Percentiles rank a stretch among this genome's conserved stretches.
Conservation (phyloP, 2,888 invertebrate genomes). For the Ichneumoninae sp. region DNA sequence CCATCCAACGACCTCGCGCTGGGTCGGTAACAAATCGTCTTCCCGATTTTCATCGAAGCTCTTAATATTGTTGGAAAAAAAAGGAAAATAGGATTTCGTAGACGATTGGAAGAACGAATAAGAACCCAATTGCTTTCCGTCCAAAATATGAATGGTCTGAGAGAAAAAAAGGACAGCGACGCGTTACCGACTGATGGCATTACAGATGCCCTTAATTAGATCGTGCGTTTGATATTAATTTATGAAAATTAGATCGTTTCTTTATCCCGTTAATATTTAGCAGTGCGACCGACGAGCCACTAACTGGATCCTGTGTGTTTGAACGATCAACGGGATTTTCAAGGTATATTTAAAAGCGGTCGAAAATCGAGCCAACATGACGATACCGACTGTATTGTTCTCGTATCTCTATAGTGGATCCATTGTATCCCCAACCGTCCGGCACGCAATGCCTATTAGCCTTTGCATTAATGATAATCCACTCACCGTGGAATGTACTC, state of each 20-base stretch:
- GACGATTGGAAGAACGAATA: too few species aligned
- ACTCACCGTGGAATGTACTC: slow-evolving; percentile 17
- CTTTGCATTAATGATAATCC: slow-evolving; percentile 47
- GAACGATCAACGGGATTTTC: not conserved
- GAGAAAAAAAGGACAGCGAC: not conserved
- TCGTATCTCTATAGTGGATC: not conserved
- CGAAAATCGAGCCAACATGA: slow-evolving; percentile 5
- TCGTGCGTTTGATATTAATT: not conserved
- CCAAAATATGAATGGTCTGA: not conserved
- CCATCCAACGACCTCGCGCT: too few species aligned
- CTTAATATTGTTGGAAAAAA: not conserved
- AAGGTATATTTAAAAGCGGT: not conserved
- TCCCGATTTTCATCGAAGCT: too few species aligned
- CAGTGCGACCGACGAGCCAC: not conserved
- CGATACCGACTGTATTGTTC: not conserved
- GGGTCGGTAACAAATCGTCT: too few species aligned
- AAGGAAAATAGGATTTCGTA: not conserved
- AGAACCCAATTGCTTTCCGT: too few species aligned
- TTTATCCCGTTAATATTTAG: not conserved
- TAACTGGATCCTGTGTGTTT: not conserved
- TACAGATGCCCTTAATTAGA: not conserved
- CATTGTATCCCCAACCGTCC: not conserved
- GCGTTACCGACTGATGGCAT: not conserved
- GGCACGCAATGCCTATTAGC: slow-evolving; percentile 39
- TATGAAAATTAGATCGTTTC: not conserved